These are phyloP conservation scores for Pentalonia nigronervosa DNA, from an alignment of 1,140 invertebrate species.

Conservation along the genomic window DNA sequence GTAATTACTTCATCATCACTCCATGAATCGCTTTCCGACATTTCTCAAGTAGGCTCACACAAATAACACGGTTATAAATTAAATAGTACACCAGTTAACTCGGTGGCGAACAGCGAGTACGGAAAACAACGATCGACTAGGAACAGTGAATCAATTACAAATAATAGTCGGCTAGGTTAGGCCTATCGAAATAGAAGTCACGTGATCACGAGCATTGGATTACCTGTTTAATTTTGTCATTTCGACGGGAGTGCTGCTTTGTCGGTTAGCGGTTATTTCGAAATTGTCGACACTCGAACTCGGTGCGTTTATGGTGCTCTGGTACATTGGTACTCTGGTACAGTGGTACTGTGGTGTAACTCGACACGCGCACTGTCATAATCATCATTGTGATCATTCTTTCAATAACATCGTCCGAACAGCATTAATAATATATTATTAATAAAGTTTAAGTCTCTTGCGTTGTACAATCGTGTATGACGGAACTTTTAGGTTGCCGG, in stretches of 20 bases:
- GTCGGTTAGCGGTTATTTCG: not conserved
- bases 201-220: not conserved
- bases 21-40: not conserved
- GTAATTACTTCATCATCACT: not conserved
- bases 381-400: no score
- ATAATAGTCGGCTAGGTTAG: not conserved
- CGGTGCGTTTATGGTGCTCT: no score
- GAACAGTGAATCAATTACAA: not conserved
- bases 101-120: no score
- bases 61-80: not conserved
- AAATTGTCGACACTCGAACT: rapidly evolving
- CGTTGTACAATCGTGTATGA: not conserved
- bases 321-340: not conserved
- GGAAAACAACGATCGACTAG: no score
- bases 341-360: no score
- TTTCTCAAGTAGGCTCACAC: not conserved
- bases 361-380: no score
- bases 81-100: no score
- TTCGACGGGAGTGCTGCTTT: not conserved
- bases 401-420: not conserved
- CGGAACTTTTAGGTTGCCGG: not conserved
- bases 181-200: not conserved
- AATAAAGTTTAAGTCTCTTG: no score
- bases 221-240: not conserved
- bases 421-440: no score